phyloP scores from a whole-genome alignment of 2,888 invertebrate species.

The Xestia c-nigrum region DNA sequence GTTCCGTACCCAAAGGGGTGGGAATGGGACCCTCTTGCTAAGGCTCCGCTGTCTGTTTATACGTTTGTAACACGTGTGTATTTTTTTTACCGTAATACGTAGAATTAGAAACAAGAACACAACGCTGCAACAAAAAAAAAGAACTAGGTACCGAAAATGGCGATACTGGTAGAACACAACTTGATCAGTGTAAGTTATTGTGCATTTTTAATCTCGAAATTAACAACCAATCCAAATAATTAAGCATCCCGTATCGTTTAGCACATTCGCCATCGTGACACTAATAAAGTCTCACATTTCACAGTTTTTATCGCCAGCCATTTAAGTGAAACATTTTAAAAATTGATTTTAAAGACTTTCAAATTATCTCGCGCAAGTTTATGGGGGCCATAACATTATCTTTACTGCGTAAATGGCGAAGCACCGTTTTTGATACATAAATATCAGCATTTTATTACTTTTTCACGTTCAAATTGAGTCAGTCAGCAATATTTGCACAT shows the following conservation, averaged over 20 bases:
- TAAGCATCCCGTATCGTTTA: not conserved
- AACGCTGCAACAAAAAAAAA: not conserved
- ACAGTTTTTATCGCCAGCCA: conserved; percentile 27
- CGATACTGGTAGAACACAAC: not conserved
- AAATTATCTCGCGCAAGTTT: conserved; percentile 54
- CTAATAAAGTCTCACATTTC: conserved; percentile 34
- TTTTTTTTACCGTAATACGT: not conserved
- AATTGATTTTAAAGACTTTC: conserved; percentile 36
- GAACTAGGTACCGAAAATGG: not conserved
- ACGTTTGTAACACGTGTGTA: not conserved
- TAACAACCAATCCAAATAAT: conserved; percentile 14
- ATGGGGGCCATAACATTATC: conserved; percentile 56
- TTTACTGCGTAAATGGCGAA: conserved; percentile 49
- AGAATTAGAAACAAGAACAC: not conserved
- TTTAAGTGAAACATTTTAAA: conserved; percentile 30
- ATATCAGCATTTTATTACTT: conserved; percentile 51
- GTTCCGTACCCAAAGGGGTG: no score
- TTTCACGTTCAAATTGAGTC: conserved; percentile 46
- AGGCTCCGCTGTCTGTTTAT: no score
- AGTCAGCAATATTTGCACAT: conserved; percentile 41
- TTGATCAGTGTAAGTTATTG: not conserved
- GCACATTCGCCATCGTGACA: not conserved
- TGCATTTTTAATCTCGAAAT: not conserved
- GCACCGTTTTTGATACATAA: conserved; percentile 52
- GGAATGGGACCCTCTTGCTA: not conserved